These are phyloP conservation scores for Lycophotia porphyrea DNA, from an alignment of 2,888 invertebrate species.

Conservation along the genomic window DNA sequence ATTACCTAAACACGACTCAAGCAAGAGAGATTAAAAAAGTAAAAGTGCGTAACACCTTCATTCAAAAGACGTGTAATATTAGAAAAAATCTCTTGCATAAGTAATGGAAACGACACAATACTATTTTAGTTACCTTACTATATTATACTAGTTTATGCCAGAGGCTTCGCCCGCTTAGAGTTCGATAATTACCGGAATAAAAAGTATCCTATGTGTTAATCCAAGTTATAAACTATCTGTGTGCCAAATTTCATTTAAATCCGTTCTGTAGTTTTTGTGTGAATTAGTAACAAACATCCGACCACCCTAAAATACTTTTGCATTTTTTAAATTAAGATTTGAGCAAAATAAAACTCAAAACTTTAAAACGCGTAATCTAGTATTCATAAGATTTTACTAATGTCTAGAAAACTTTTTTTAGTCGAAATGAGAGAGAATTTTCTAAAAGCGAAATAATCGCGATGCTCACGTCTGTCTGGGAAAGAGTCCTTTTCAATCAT, in stretches of 20 bases:
- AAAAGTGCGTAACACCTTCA: slow-evolving; percentile 47
- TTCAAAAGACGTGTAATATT: slow-evolving; percentile 31
- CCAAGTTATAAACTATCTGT: not conserved
- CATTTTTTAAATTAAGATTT: not conserved
- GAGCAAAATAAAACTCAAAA: slow-evolving; percentile 16
- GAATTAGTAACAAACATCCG: not conserved
- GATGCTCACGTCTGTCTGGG: not conserved
- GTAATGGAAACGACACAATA: slow-evolving; percentile 22
- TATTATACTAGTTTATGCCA: not conserved
- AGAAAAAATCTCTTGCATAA: slow-evolving; percentile 27
- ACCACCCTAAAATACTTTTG: not conserved
- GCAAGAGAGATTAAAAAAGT: slow-evolving; percentile 53
- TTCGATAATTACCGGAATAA: not conserved
- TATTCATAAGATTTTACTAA: slow-evolving; percentile 28
- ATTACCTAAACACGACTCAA: slow-evolving; percentile 15
- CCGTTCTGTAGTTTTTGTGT: not conserved
- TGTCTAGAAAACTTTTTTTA: slow-evolving; percentile 27
- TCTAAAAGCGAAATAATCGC: slow-evolving; percentile 3
- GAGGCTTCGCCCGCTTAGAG: not conserved
- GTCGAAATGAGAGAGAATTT: not conserved
- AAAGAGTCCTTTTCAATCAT: slow-evolving; percentile 8
- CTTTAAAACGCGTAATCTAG: slow-evolving; percentile 24
- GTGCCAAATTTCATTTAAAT: not conserved
- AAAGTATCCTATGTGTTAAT: not conserved
- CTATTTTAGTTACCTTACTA: not conserved